Percentiles rank a stretch among this genome's conserved stretches.
These are phyloP conservation scores for Microtus montanus DNA, from an alignment of 2,113 vertebrate genomes.

Conservation along the genomic window DNA sequence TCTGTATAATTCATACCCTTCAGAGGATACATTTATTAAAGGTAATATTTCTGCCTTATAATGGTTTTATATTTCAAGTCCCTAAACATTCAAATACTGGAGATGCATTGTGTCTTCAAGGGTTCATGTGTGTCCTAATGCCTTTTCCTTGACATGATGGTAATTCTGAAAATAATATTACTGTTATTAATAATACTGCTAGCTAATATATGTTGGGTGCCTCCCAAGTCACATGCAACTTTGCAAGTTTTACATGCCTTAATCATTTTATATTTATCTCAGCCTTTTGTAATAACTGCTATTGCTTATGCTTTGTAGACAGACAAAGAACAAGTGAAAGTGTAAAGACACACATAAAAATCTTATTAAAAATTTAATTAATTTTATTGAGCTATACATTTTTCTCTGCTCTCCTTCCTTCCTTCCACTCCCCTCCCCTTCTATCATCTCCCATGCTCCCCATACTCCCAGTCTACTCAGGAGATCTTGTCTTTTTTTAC, in stretches of 20 bases:
- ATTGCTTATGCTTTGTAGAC: neutral
- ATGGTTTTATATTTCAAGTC: neutral
- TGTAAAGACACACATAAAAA: neutral
- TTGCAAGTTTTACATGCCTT: neutral
- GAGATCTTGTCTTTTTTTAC: too few relatives aligned
- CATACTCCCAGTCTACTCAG: too few relatives aligned
- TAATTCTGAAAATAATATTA: neutral
- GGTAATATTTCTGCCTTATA: neutral
- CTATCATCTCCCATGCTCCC: too few relatives aligned
- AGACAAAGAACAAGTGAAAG: neutral
- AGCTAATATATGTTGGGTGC: neutral
- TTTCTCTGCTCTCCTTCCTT: too few relatives aligned
- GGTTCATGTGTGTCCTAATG: neutral
- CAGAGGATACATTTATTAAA: neutral
- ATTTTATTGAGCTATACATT: too few relatives aligned
- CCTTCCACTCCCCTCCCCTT: too few relatives aligned
- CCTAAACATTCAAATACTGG: neutral
- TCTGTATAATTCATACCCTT: neutral
- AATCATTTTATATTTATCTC: neutral
- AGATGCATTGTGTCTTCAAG: neutral
- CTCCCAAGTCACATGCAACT: neutral
- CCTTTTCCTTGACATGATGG: neutral
- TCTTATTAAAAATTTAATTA: too few relatives aligned
- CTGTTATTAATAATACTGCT: neutral
- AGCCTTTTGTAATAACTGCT: neutral